phyloP scores from a whole-genome alignment of 2,888 invertebrate genomes.

The Allophyes oxyacanthae region DNA sequence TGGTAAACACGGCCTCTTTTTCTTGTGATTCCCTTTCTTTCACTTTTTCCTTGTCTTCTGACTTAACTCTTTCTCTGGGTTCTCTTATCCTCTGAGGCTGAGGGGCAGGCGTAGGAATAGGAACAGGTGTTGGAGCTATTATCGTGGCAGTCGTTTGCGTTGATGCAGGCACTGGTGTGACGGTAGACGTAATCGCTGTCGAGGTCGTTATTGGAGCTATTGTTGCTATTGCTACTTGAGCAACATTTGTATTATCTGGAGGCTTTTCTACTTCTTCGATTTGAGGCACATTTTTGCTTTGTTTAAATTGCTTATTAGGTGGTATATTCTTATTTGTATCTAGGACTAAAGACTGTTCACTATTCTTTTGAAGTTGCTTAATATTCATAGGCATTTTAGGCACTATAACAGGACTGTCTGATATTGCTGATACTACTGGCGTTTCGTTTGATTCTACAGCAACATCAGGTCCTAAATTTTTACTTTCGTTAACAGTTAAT shows the following conservation, averaged over 20 bases:
- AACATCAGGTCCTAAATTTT: conserved; percentile 78
- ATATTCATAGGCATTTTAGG: conserved; percentile 85
- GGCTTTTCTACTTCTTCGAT: conserved; percentile 70
- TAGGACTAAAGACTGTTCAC: conserved; percentile 77
- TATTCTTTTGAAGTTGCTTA: conserved; percentile 80
- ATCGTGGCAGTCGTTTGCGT: conserved; percentile 28
- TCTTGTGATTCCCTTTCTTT: conserved; percentile 60
- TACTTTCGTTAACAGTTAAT: conserved; percentile 82
- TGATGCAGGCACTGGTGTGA: conserved; percentile 46
- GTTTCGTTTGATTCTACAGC: conserved; percentile 82
- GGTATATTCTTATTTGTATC: conserved; percentile 78
- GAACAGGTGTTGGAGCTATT: conserved; percentile 35
- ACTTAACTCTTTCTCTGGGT: conserved; percentile 68
- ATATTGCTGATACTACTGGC: conserved; percentile 92
- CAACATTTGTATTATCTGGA: conserved; percentile 54
- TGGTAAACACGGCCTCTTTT: conserved; percentile 51
- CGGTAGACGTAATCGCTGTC: conserved; percentile 35
- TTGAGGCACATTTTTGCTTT: conserved; percentile 77
- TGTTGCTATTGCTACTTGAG: conserved; percentile 40
- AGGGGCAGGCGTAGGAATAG: conserved; percentile 54
- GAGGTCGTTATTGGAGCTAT: conserved; percentile 48
- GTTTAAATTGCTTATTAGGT: conserved; percentile 74
- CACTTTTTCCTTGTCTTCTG: conserved; percentile 70
- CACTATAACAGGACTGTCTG: conserved; percentile 91
- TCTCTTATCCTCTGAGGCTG: conserved; percentile 77